A percentile compares a stretch with the other conserved stretches of the same genome.
phyloP scores from a whole-genome alignment of 2,888 invertebrate species.

The Crocallis elinguaria region DNA sequence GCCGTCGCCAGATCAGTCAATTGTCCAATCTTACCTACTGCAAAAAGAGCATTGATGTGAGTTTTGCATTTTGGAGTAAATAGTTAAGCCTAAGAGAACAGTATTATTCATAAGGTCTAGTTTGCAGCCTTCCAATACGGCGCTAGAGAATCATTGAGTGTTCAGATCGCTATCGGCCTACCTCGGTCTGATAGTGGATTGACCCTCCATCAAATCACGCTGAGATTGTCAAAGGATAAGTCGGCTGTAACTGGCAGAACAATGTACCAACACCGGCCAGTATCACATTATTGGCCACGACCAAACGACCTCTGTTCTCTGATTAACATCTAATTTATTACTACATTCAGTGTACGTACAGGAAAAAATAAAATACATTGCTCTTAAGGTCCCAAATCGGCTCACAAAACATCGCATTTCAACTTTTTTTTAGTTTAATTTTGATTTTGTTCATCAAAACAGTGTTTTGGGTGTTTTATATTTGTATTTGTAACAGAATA shows the following conservation, averaged over 20 bases:
- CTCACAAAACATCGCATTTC: constrained; percentile 14
- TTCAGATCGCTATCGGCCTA: neutral
- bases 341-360: constrained; percentile 51
- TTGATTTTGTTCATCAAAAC: no score
- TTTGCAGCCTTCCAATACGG: no score
- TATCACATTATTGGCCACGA: constrained; percentile 51
- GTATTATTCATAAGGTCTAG: no score
- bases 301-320: constrained; percentile 48
- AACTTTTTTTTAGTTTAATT: no score
- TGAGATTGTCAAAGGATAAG: neutral
- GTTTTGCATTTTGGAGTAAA: no score
- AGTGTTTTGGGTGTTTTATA: no score
- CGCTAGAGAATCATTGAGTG: no score
- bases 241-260: neutral
- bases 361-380: constrained; percentile 58
- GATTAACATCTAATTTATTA: constrained; percentile 54
- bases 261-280: constrained; percentile 17
- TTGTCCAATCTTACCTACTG: no score
- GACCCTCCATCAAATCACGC: neutral
- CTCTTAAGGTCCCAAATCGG: constrained; percentile 30
- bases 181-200: neutral
- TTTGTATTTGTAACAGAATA: no score
- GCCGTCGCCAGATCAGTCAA: no score
- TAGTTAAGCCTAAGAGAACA: no score
- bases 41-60: no score